Evolutionary conservation across 2,888 invertebrate genomes (phyloP), one percentile per base, ranked within the genome.

Genomic region (Rhogogaster chlorosoma): DNA sequence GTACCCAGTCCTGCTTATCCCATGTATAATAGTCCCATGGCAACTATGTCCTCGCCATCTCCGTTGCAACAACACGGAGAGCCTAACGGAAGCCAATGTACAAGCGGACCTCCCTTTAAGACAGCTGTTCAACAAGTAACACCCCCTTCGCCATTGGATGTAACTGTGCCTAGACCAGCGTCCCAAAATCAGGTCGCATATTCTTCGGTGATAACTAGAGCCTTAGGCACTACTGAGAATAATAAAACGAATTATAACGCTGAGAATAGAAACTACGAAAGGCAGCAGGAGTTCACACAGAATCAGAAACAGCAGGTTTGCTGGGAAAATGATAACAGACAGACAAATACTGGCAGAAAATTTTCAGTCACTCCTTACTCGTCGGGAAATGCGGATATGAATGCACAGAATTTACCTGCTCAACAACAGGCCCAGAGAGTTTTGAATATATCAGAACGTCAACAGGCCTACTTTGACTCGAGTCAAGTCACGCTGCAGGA

Each of bases 1-100:
- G 96, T 96, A 42, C 96, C 96, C 89, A 97, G 97, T 94, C 97
- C 97, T 77, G 97, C 96, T 84, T 97, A 97, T 94, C 97, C 97
- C 64, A 95, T 97, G 95, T 97, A 97, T 93, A 97, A 97, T 92
- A 97, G 97, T 93, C 97, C 97, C 32, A 96, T 97, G 96, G 96
- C 96, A 91, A 95, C 96, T 6, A 95, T 96, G 89, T 96, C 96
- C 87, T 96, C 96, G 1, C 96, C 97, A 6, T 93, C 94, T 15
- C 93, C 93, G 5, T 89, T 93, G 4, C 96, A 96, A 89, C 96
- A 96, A 89, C 96, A 95, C 90, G 93, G 94, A n/a, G 95, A 93
- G 45, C 91, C 88, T 84, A 91, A 89, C 84, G 89, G 91, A 9
- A 92, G 89, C 87, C 92, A 92, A 73, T 92, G 91, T 29, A 77